phyloP scores from a whole-genome alignment of 2,888 invertebrate genomes.

The Lypha dubia region DNA sequence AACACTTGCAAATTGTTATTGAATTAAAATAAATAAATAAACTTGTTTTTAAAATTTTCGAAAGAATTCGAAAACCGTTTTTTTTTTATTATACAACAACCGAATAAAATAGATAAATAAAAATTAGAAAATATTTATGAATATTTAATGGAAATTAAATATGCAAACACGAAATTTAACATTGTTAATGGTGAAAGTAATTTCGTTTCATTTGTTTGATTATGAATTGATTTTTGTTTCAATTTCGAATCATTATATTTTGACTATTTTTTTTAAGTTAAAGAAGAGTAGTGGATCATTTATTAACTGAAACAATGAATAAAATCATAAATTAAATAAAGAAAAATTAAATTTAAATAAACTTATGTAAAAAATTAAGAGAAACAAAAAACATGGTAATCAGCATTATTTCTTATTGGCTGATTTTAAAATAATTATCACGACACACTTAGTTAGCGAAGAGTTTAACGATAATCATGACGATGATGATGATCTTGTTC shows the following conservation, averaged over 20 bases:
- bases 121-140: conserved; percentile 29
- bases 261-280: neutral
- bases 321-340: neutral
- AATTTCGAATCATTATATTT: conserved; percentile 13
- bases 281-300: neutral
- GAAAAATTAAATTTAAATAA: conserved; percentile 30
- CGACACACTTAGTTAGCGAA: conserved; percentile 22
- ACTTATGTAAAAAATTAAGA: neutral
- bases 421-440: conserved; percentile 39
- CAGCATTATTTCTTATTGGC: conserved; percentile 23
- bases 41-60: neutral
- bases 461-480: neutral
- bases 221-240: conserved; percentile 6
- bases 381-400: neutral
- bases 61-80: neutral
- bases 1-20: conserved; percentile 39
- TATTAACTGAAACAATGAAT: neutral
- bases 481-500: conserved; percentile 24
- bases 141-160: conserved; percentile 36
- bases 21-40: neutral
- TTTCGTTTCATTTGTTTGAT: conserved; percentile 26
- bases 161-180: conserved; percentile 39
- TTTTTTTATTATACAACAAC: neutral
- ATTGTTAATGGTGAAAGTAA: conserved; percentile 50
- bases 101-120: neutral